Base-by-base conservation (phyloP, 2,113 vertebrate species). In the Saguinus imperator region DNA sequence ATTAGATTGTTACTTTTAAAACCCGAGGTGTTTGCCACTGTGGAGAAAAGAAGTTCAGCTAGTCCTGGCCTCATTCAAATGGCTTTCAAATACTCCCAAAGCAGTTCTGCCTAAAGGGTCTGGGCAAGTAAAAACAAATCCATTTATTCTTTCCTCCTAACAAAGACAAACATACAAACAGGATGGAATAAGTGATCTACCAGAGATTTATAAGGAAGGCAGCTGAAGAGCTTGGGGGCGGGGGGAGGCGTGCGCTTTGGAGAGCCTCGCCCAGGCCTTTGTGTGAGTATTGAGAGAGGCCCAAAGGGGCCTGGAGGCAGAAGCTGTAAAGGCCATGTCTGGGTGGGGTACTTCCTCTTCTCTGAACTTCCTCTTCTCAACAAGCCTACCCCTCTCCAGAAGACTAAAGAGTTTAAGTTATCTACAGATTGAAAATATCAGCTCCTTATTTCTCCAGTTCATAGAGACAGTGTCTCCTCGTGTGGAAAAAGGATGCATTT, bases 81-180 rank as follows among this genome's bases (percentile, higher is more conserved):
- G 50, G 32, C 61, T 93, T 55, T 95, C 58, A 61, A 61, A 48
- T 77, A 13, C 13, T 27, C 37, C 70, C 43, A 52, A 57, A 76
- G 35, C 83, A 87, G 50, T 75, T 93, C 84, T 72, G 87, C 32
- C 57, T 29, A 45, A 52, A 79, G 85, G 81, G 21, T 68, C 72
- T 72, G 37, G 50, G 75, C 1, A 18, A 45, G n/a, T 81, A 8
- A 82, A 92, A 89, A 70, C n/a, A 75, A 64, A 58, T 88, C 79
- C 52, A 11, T 40, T 43, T 70, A 88, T 14, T 43, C 68, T 77
- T 45, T 75, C 10, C 40, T 80, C 4, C 8, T 18, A 48, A 85
- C 50, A 61, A 61, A 91, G 25, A 43, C 61, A 25, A 16, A 64
- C 61, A 64, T 64, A 68, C 66, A 68, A n/a, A 21, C 35, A 3